Conservation (phyloP, 2,113 vertebrate species). For the Empidonax alnorum region DNA sequence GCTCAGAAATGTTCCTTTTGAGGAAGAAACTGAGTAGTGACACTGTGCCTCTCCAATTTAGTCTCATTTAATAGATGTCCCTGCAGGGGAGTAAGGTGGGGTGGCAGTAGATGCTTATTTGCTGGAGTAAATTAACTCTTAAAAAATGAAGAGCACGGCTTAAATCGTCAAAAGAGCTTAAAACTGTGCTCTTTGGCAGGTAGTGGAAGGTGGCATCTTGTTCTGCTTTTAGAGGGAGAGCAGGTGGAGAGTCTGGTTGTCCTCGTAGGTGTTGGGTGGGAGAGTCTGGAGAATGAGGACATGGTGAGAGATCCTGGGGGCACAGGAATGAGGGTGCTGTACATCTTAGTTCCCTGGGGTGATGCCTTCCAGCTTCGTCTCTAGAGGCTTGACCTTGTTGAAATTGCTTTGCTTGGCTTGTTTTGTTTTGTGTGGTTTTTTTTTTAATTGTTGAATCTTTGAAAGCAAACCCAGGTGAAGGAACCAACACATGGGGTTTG, state of each 20-base stretch:
- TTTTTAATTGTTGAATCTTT: not conserved
- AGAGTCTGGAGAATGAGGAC: not conserved
- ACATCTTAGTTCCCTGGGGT: not conserved
- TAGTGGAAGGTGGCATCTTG: not conserved
- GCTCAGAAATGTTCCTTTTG: not conserved
- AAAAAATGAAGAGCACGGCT: not conserved
- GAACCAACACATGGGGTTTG: fast-evolving
- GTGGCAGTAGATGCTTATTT: not conserved
- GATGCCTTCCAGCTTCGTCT: not conserved
- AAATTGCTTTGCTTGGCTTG: not conserved
- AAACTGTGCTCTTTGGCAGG: not conserved
- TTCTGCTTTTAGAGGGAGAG: not conserved
- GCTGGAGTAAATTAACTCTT: not conserved
- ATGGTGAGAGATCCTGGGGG: not conserved
- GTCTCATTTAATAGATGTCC: not conserved
- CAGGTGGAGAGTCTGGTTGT: not conserved
- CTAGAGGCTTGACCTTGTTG: not conserved
- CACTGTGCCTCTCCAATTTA: not conserved
- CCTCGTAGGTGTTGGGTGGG: not conserved
- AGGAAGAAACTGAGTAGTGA: not conserved
- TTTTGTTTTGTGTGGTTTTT: not conserved
- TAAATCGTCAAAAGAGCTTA: not conserved
- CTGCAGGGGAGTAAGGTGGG: not conserved
- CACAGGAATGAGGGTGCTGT: not conserved
- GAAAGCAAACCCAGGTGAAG: not conserved